Base-by-base conservation (phyloP, 2,888 invertebrate species). In the Disparrhopalites patrizii region DNA sequence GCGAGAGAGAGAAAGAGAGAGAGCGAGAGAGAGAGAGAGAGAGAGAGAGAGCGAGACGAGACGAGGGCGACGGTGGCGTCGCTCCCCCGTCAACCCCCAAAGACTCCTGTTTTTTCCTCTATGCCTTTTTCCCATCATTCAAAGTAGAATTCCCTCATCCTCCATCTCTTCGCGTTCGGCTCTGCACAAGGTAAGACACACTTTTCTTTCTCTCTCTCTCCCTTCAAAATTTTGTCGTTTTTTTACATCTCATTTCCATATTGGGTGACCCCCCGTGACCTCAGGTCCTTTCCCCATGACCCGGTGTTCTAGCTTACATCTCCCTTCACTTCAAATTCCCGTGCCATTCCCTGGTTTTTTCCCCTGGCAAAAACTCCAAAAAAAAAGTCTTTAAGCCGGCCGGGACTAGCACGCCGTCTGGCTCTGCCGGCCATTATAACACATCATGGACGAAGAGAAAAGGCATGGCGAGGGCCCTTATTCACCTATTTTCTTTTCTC, bases 161-260 rank as follows among this genome's bases (percentile, higher is more conserved):
- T 69, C 69, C 61, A 61, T 70, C 71, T 71, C 71, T 73, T 73
- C 71, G 65, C 69, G 70, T 71, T 70, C 69, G 73, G 70, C 73
- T 69, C 69, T 71, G 71, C 69, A 70, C 60, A 70, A 70, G 73
- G 73, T 71, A 73, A 73, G 71, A 64, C 56, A 64, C 67, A 54
- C 63, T 63, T 65, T 66, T 51, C 7, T 20, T 13, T 54, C 18
- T 28, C 27, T 55, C 55, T 51, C 33, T 67, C 47, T n/a, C n/a
- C 31, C 0, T 27, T 51, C 25, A 28, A 50, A 25, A 15, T 47
- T 60, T 47, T 28, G 7, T 43, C 1, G 1, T 38, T 28, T 40
- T 30, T 40, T n/a, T n/a, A n/a, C n/a, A n/a, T n/a, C n/a, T n/a
- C n/a, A n/a, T n/a, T 40, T 40, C 40, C 40, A 40, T 10, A 40